These are phyloP conservation scores for Amphiprion percula DNA, from an alignment of 2,113 vertebrate species.

Conservation along the genomic window DNA sequence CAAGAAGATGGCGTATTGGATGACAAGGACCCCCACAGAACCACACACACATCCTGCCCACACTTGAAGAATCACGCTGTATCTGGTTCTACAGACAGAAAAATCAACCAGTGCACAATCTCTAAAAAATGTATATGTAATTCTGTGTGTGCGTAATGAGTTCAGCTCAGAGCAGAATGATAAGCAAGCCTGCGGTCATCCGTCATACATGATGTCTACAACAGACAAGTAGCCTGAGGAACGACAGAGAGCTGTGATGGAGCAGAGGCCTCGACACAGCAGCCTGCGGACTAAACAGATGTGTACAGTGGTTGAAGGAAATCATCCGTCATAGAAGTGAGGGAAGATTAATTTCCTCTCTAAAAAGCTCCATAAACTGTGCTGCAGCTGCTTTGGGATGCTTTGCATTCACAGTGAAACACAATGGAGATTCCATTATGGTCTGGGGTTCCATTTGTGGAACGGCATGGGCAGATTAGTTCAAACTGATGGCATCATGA, in stretches of 20 bases:
- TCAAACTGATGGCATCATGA: too few relatives aligned
- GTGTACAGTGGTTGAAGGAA: constrained; percentile 1
- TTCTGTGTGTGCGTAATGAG: not conserved
- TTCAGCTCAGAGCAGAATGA: not conserved
- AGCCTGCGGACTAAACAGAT: constrained; percentile 27
- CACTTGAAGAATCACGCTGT: not conserved
- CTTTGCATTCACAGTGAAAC: too few relatives aligned
- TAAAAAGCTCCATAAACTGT: constrained; percentile 14
- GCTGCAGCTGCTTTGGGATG: too few relatives aligned
- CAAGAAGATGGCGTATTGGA: not conserved
- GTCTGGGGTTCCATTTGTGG: too few relatives aligned
- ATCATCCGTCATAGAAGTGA: constrained; percentile 1
- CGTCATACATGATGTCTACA: constrained; percentile 25
- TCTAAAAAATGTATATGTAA: not conserved
- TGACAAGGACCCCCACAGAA: not conserved
- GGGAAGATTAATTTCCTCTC: not conserved
- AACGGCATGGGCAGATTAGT: too few relatives aligned
- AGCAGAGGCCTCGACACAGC: constrained; percentile 6
- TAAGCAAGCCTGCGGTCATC: constrained; percentile 28
- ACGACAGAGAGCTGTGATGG: constrained; percentile 3
- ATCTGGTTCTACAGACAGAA: not conserved
- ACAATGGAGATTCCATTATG: too few relatives aligned
- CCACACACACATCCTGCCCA: not conserved
- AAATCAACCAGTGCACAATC: not conserved
- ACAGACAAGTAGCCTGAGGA: constrained; percentile 23